A percentile compares a stretch with the other conserved stretches of the same genome.
phyloP scores from a whole-genome alignment of 2,797 vertebrate species.

The Enteromius radiatus region DNA sequence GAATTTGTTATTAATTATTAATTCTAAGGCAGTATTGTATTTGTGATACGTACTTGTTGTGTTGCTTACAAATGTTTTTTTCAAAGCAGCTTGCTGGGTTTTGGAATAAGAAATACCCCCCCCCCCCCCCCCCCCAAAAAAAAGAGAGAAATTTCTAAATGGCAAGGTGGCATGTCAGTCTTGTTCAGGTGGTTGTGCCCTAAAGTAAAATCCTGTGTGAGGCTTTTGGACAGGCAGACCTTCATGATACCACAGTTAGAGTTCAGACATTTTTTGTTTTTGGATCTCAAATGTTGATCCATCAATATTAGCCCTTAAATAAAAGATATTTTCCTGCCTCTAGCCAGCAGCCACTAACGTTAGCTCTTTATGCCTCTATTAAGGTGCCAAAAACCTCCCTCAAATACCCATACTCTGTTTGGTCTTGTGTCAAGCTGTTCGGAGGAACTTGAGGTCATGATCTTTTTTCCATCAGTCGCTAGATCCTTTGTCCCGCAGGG shows the following conservation, averaged over 20 bases:
- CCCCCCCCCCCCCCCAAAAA: too few relatives aligned
- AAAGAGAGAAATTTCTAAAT: not conserved
- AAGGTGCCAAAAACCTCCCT: conserved; percentile 74
- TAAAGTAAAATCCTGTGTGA: not conserved
- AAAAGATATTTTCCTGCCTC: not conserved
- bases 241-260: not conserved
- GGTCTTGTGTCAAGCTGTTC: conserved; percentile 12
- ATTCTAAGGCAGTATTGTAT: not conserved
- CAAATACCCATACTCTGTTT: conserved; percentile 33
- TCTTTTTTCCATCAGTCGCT: not conserved
- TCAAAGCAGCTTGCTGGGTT: not conserved
- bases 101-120: not conserved
- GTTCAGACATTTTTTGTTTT: not conserved
- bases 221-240: not conserved
- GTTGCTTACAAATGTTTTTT: not conserved
- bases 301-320: not conserved
- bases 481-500: conserved; percentile 6
- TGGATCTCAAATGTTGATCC: not conserved
- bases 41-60: not conserved
- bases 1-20: too few relatives aligned
- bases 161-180: not conserved
- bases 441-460: not conserved
- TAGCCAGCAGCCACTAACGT: conserved; percentile 25
- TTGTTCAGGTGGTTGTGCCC: not conserved
- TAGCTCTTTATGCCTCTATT: conserved; percentile 62